These are phyloP conservation scores for Noturus placidus DNA, from an alignment of 2,113 vertebrate genomes.

Conservation along the genomic window DNA sequence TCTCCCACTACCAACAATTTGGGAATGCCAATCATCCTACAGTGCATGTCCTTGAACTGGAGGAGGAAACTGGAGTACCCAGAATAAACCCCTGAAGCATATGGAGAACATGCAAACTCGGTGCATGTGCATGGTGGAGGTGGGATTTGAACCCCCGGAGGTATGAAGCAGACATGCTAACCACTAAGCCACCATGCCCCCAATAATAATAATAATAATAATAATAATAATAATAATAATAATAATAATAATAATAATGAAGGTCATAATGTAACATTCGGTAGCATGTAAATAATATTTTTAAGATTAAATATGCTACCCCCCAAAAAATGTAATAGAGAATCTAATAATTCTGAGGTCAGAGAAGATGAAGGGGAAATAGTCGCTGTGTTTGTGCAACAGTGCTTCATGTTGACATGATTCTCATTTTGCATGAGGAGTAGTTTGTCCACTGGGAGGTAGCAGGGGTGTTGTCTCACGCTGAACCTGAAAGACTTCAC, in stretches of 20 bases:
- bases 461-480: slow-evolving; percentile 33
- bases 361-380: background rate
- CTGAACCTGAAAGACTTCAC: background rate
- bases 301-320: background rate
- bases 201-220: background rate
- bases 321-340: background rate
- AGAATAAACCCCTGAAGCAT: too few relatives aligned
- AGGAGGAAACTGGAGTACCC: too few relatives aligned
- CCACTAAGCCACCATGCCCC: too few relatives aligned
- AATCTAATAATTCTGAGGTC: background rate
- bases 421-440: background rate
- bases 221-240: background rate
- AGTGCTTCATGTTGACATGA: background rate
- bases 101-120: too few relatives aligned
- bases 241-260: background rate
- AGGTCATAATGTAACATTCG: too few relatives aligned
- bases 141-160: too few relatives aligned
- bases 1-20: too few relatives aligned
- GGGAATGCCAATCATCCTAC: too few relatives aligned
- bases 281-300: background rate
- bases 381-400: background rate
- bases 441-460: slow-evolving; percentile 49
- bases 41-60: too few relatives aligned
- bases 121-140: too few relatives aligned
- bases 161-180: too few relatives aligned